Evolutionary conservation across 2,888 invertebrate genomes (phyloP).

Genomic region (Cheilosia vulpina): DNA sequence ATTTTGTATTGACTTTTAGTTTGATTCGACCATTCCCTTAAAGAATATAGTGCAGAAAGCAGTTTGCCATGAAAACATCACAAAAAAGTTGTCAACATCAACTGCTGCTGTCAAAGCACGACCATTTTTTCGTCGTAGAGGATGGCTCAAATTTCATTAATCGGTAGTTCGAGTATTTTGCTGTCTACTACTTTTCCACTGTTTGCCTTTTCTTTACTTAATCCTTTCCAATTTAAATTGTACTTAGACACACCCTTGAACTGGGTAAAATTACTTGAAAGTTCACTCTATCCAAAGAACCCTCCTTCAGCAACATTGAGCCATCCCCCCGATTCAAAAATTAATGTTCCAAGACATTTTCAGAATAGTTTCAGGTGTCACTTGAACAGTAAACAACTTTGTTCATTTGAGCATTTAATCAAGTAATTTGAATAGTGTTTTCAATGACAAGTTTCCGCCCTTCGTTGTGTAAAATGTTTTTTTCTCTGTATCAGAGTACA

Average conservation of each 20-base stretch:
- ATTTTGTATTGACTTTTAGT: too few relatives aligned
- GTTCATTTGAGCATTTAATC: conserved; percentile 27
- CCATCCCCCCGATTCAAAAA: not conserved
- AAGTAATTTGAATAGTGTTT: conserved; percentile 23
- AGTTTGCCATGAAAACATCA: too few relatives aligned
- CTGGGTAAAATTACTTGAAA: not conserved
- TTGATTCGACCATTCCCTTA: too few relatives aligned
- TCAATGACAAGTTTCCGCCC: conserved; percentile 26
- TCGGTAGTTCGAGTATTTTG: too few relatives aligned
- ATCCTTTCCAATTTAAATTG: not conserved
- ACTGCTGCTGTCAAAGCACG: too few relatives aligned
- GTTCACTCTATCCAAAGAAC: conserved; percentile 1
- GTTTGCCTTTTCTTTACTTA: not conserved
- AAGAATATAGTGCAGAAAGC: too few relatives aligned
- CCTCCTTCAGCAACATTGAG: conserved; percentile 15
- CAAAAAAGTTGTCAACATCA: too few relatives aligned
- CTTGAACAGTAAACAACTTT: conserved; percentile 35
- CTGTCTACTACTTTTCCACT: not conserved
- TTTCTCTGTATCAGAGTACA: not conserved
- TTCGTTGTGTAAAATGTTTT: conserved; percentile 3
- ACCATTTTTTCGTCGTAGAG: too few relatives aligned
- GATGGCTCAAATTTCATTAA: too few relatives aligned
- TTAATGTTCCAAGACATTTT: conserved; percentile 33
- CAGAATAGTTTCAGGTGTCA: conserved; percentile 51
- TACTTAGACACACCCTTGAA: not conserved